Evolutionary conservation across 1,140 invertebrate genomes (phyloP).

Genomic region (Drosophila tristis): DNA sequence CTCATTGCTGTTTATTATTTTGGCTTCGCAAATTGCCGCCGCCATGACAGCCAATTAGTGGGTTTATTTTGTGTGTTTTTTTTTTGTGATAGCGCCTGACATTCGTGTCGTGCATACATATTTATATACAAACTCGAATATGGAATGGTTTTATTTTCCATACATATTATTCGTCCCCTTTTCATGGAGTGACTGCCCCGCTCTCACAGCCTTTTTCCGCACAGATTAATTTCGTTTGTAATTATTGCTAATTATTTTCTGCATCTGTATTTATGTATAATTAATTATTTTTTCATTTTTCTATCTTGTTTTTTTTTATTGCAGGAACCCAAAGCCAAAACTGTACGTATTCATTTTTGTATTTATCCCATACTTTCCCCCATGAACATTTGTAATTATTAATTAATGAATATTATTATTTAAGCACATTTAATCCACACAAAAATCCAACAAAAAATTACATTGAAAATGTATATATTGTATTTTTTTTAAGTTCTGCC

Average conservation of each 20-base stretch:
- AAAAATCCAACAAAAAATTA: background rate
- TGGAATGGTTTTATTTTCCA: conserved; percentile 21
- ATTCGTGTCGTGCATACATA: conserved; percentile 2
- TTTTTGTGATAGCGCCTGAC: conserved; percentile 6
- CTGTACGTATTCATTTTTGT: conserved; percentile 68
- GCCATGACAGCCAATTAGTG: conserved; percentile 62
- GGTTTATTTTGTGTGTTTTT: conserved; percentile 26
- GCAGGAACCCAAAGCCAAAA: conserved; percentile 82
- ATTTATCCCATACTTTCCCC: conserved; percentile 16
- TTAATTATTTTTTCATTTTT: conserved; percentile 50
- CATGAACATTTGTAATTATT: conserved; percentile 21
- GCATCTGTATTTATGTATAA: conserved; percentile 30
- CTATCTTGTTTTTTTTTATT: conserved; percentile 48
- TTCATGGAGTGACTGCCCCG: conserved; percentile 37
- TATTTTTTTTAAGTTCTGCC: background rate
- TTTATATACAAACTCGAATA: conserved; percentile 2
- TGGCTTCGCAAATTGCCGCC: conserved; percentile 47
- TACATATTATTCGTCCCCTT: background rate
- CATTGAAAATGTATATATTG: too few relatives aligned
- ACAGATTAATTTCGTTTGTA: conserved; percentile 36
- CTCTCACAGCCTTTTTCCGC: background rate
- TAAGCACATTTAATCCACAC: conserved; percentile 13
- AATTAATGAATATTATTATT: conserved; percentile 6
- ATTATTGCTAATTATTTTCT: conserved; percentile 45
- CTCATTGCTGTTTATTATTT: conserved; percentile 19